Base-by-base conservation (phyloP, 2,888 invertebrate species). In the Leptopilina myrica region DNA sequence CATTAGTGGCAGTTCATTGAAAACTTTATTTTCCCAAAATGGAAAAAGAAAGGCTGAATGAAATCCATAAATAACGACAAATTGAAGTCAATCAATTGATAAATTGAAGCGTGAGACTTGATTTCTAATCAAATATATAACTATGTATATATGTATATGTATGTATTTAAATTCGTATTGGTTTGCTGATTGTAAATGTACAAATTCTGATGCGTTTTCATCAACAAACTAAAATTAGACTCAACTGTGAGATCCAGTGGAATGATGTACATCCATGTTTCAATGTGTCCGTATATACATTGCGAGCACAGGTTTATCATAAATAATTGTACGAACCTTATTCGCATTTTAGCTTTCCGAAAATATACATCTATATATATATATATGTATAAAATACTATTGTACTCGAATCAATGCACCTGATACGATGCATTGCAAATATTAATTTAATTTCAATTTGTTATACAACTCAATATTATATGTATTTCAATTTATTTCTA, bases 381-480 rank as follows among this genome's bases (percentile, higher is more conserved):
- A 49, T 2, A 12, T 49, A 43, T n/a, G n/a, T 7, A 67, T 33
- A 33, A 33, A 33, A 5, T 67, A 1, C 20, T 20, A 12, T 46
- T 67, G 67, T 43, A 26, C 20, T 59, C n/a, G 59, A 67, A 65
- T 79, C 77, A 78, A 59, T 33, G 67, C 80, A 78, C 82, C 80
- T 82, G 78, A 80, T 76, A 66, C 81, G 80, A 84, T 81, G 84
- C 85, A 84, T 83, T 85, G 84, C 86, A 90, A 91, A 91, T 90
- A 91, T 91, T 91, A 90, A 91, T 90, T 90, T 87, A 89, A 90
- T 89, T 90, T 87, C 88, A 90, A 90, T 88, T 87, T 86, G 83
- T 87, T 87, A 43, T 43, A 43, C 43, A 20, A 8, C 43, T 6
- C 43, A 43, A 6, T 7, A 43, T 43, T 43, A 43, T 43, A 8